Base-by-base conservation (phyloP, 2,888 invertebrate species). In the Eulithis testata region DNA sequence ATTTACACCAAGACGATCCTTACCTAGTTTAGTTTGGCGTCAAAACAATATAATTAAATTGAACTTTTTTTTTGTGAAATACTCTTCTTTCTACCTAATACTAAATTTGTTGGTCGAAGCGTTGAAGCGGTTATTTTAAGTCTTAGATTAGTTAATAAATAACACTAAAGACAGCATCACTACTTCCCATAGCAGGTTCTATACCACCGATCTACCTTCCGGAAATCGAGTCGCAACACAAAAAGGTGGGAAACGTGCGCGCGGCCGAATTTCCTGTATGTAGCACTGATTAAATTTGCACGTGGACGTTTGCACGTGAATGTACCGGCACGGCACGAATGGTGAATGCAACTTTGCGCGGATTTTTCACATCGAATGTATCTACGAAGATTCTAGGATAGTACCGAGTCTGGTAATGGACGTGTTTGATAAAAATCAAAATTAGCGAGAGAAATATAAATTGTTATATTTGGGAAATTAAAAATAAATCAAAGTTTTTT, bases 271-370 rank as follows among this genome's bases (percentile, higher is more conserved):
- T 73, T 70, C 70, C 69, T 68, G 68, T 70, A 67, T 66, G 62
- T 63, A 63, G 70, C 69, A 65, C 63, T 72, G 74, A 78, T 80
- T 79, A 80, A 80, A 80, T 69, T 78, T 80, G 77, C 78, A 80
- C 69, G 75, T 74, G 74, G 66, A 69, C 71, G 63, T 65, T 64
- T 66, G 68, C 73, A 67, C 68, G 73, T 65, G 71, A 63, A 57
- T 69, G 68, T 66, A 61, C 63, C 27, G 66, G 40, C 45, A 53
- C 21, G 60, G 54, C 47, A 40, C 40, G 64, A 63, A 65, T 69
- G 61, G 61, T 59, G 70, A 65, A 68, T 60, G 64, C 58, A 59
- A 66, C 51, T 49, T 56, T 57, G 52, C 62, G 66, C 60, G 63
- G 60, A 63, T 66, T 66, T 66, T 66, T 66, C 54, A 62, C 59